A percentile compares a stretch with the other conserved stretches of the same genome.
Conservation (phyloP, 1,140 invertebrate species). For the Araneus ventricosus region DNA sequence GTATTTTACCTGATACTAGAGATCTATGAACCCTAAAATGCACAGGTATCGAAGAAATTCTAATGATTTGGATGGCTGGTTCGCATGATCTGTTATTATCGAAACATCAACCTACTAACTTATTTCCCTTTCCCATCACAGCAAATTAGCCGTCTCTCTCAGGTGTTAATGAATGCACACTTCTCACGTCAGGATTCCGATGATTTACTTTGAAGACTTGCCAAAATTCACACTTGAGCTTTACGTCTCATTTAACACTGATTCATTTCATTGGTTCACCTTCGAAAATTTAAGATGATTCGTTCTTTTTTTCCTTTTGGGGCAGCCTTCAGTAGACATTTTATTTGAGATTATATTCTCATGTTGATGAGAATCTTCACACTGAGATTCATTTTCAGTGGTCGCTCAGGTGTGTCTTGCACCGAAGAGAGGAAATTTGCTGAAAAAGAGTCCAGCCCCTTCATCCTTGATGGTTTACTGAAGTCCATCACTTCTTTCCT, state of each 20-base stretch:
- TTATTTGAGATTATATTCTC: not conserved
- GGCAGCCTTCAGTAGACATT: not conserved
- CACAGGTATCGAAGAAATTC: too few relatives aligned
- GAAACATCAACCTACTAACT: not conserved
- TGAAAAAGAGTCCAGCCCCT: not conserved
- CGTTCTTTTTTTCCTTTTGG: not conserved
- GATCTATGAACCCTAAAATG: too few relatives aligned
- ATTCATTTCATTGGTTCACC: not conserved
- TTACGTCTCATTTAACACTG: not conserved
- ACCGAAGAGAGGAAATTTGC: not conserved
- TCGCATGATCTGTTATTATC: not conserved
- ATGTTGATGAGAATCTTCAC: slow-evolving; percentile 24
- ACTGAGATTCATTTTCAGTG: not conserved
- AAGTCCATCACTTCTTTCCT: not conserved
- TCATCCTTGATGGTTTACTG: not conserved
- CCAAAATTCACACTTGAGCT: not conserved
- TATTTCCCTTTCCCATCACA: not conserved
- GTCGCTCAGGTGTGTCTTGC: not conserved
- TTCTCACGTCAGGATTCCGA: not conserved
- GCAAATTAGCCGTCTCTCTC: not conserved
- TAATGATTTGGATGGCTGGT: not conserved
- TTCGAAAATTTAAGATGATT: not conserved
- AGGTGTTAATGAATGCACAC: not conserved
- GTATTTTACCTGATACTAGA: too few relatives aligned
- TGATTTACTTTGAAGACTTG: not conserved